Evolutionary conservation across 2,113 vertebrate species (phyloP).

Genomic region (Leptobrachium ailaonicum): DNA sequence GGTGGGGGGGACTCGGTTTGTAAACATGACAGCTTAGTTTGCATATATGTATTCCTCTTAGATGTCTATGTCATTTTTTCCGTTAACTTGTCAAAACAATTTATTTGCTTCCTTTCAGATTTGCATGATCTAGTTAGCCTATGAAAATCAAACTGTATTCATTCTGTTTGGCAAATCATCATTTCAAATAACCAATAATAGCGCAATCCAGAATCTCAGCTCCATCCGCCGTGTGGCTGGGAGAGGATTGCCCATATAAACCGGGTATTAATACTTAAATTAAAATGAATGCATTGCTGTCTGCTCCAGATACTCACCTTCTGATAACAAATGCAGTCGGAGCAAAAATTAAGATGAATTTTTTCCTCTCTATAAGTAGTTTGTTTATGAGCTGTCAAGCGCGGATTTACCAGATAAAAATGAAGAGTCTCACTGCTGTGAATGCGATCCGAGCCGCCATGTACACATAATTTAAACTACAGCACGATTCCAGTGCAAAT

Average conservation of each 20-base stretch:
- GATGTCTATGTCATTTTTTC: constrained; percentile 54
- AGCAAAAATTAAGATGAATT: not conserved
- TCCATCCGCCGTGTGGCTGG: constrained; percentile 7
- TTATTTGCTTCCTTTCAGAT: constrained; percentile 55
- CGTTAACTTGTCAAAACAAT: constrained; percentile 62
- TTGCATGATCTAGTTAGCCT: constrained; percentile 51
- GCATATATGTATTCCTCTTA: constrained; percentile 51
- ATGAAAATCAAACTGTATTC: constrained; percentile 42
- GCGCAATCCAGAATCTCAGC: constrained; percentile 28
- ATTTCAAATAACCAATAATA: constrained; percentile 47
- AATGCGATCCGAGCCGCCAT: no score
- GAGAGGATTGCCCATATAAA: not conserved
- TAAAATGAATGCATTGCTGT: not conserved
- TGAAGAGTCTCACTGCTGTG: not conserved
- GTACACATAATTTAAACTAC: no score
- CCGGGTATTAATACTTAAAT: not conserved
- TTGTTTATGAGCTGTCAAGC: not conserved
- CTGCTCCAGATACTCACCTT: not conserved
- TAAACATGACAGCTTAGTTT: constrained; percentile 62
- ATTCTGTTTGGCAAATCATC: constrained; percentile 41
- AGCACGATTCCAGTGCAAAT: no score
- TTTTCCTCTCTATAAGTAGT: not conserved
- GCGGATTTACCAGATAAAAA: not conserved
- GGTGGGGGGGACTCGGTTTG: constrained; percentile 35
- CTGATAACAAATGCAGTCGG: not conserved